These are phyloP conservation scores for Euwallacea fornicatus DNA, from an alignment of 1,140 invertebrate genomes.

Conservation along the genomic window DNA sequence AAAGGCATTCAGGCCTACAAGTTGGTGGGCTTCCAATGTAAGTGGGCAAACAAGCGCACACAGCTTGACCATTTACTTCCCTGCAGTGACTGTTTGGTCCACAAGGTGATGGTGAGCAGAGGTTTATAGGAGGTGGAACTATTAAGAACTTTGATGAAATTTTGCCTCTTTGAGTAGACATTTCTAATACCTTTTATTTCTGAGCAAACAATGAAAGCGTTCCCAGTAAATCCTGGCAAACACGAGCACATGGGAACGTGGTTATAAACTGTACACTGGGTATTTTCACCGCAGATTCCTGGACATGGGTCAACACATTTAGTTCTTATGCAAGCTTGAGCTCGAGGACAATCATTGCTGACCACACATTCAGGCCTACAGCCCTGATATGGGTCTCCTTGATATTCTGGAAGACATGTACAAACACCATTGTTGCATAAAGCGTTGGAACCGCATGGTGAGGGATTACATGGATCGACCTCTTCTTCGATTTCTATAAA, in stretches of 20 bases:
- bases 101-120: constrained; percentile 59
- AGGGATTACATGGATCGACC: constrained; percentile 66
- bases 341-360: constrained; percentile 67
- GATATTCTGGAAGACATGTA: constrained; percentile 56
- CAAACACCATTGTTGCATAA: constrained; percentile 59
- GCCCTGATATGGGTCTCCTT: constrained; percentile 56
- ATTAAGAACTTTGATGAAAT: constrained; percentile 24
- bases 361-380: constrained; percentile 72
- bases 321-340: constrained; percentile 68
- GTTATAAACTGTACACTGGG: constrained; percentile 66
- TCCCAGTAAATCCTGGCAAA: constrained; percentile 60
- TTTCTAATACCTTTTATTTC: constrained; percentile 34
- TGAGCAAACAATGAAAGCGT: constrained; percentile 62
- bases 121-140: constrained; percentile 49
- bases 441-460: constrained; percentile 72
- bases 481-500: constrained; percentile 46
- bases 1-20: constrained; percentile 65
- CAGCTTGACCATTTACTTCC: constrained; percentile 66
- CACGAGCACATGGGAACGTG: constrained; percentile 70
- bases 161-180: neutral
- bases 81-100: constrained; percentile 73
- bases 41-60: constrained; percentile 66
- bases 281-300: constrained; percentile 67
- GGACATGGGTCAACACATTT: constrained; percentile 74
- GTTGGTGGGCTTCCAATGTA: constrained; percentile 64